Conservation (phyloP, 2,113 vertebrate genomes). For the Odontesthes bonariensis region DNA sequence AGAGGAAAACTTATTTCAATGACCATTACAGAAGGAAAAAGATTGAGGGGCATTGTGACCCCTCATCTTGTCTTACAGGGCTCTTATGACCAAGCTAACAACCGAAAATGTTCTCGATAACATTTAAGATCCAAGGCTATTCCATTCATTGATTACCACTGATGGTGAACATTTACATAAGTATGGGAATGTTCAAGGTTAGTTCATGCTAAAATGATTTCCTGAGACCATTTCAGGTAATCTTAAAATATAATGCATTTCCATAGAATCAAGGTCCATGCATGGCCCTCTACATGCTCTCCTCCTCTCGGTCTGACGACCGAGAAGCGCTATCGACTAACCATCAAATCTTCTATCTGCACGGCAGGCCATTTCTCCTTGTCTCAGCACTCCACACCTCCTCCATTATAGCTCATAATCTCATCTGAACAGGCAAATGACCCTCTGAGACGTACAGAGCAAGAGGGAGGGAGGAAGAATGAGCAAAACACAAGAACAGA, state of each 20-base stretch:
- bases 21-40: conserved; percentile 19
- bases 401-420: conserved; percentile 85
- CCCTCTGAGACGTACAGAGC: conserved; percentile 62
- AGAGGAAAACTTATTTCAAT: neutral
- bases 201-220: conserved; percentile 77
- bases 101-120: conserved; percentile 59
- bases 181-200: conserved; percentile 77
- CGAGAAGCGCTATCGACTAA: conserved; percentile 81
- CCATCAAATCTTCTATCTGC: conserved; percentile 84
- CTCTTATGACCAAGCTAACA: conserved; percentile 45
- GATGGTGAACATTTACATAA: conserved; percentile 77
- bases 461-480: conserved; percentile 25
- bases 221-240: conserved; percentile 74
- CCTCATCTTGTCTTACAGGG: conserved; percentile 65
- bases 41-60: conserved; percentile 47
- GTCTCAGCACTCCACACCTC: conserved; percentile 85
- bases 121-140: conserved; percentile 71
- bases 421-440: conserved; percentile 84
- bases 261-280: conserved; percentile 79
- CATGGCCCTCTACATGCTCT: conserved; percentile 57
- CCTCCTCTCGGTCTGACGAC: conserved; percentile 50
- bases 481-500: conserved; percentile 13
- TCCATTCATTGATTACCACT: conserved; percentile 74
- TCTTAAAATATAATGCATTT: conserved; percentile 83
- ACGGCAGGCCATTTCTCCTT: conserved; percentile 80